Conservation (phyloP, 1,140 invertebrate genomes). For the Magallana ariakensis region DNA sequence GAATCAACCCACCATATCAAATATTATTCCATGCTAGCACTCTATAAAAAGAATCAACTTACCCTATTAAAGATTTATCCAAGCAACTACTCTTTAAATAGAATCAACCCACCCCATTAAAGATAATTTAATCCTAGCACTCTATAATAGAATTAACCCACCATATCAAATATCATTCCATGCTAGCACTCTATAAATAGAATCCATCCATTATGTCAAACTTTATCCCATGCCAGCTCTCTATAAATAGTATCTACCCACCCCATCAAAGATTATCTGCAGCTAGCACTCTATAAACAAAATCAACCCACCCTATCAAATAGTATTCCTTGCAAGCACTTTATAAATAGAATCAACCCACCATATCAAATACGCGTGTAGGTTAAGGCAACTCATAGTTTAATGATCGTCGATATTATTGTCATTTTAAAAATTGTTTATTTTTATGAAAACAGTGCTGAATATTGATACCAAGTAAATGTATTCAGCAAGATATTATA, state of each 20-base stretch:
- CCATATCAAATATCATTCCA: too few relatives aligned
- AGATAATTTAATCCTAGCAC: constrained; percentile 69
- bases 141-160: constrained; percentile 1
- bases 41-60: neutral
- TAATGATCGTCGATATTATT: too few relatives aligned
- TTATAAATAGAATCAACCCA: neutral
- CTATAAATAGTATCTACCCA: neutral
- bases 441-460: too few relatives aligned
- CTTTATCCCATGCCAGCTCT: neutral
- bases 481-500: too few relatives aligned
- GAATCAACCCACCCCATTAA: constrained; percentile 50
- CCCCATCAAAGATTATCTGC: too few relatives aligned
- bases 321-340: neutral
- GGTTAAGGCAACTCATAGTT: too few relatives aligned
- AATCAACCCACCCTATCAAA: neutral
- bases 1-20: neutral
- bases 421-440: too few relatives aligned
- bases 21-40: too few relatives aligned
- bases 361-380: too few relatives aligned
- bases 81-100: neutral
- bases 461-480: too few relatives aligned
- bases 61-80: neutral
- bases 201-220: neutral
- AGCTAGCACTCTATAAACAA: neutral
- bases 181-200: neutral